Base-by-base conservation (phyloP, 2,797 vertebrate genomes). In the Phylloscopus collybita region DNA sequence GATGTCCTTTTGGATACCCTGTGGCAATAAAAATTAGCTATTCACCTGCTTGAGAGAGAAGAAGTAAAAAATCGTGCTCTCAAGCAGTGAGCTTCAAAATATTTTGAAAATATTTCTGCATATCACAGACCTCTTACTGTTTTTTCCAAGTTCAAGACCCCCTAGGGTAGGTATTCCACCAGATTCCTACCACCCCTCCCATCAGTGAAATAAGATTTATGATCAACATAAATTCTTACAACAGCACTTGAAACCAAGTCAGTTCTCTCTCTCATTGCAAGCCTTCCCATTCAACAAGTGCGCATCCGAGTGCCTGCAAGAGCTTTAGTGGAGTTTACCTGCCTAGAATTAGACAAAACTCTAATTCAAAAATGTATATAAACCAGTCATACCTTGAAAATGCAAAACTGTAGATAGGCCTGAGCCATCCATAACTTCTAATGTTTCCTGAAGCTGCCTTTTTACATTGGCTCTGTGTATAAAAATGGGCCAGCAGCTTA, bases 251-350 rank as follows among this genome's bases (percentile, higher is more conserved):
- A 93, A 88, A 36, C 26, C 23, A 49, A 59, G 27, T 50, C 17
- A 34, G 18, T 66, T 80, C 9, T 71, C 13, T 80, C 42, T 57
- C 42, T 34, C 38, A 11, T 20, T 34, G 26, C 60, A 83, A 74
- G 18, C 9, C 32, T 69, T 83, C 42, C 13, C 44, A n/a, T 53
- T 67, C 42, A 67, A 56, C 30, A 69, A 50, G 38, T 7, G 5
- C 32, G 13, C 21, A 71, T 21, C 15, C 0, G 0, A 30, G 16
- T 15, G 11, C 4, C 53, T 42, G 49, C 16, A 50, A 10, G 34
- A 62, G 21, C 32, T 88, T 36, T 1, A 72, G 30, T 22, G 30
- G 21, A 36, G 23, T 64, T 93, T 53, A 19, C 34, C 19, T 86
- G 53, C 22, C 53, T 79, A 50, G 30, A 64, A 51, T 49, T 22